These are phyloP conservation scores for Entomobrya multifasciata DNA, from an alignment of 2,888 invertebrate species.

Conservation along the genomic window DNA sequence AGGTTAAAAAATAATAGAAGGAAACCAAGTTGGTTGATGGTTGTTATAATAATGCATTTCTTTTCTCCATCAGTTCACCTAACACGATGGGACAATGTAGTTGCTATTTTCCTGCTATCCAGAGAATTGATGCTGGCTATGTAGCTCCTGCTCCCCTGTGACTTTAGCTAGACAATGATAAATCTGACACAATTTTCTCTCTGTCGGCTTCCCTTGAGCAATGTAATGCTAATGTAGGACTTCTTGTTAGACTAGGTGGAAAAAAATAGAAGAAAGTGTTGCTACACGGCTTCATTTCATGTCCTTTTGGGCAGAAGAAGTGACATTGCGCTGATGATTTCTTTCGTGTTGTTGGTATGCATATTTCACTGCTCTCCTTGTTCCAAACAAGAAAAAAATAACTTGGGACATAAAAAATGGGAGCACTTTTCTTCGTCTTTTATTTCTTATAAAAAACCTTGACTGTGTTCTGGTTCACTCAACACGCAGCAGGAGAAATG, in stretches of 20 bases:
- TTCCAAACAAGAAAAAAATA: not conserved
- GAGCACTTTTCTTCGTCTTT: slow-evolving; percentile 42
- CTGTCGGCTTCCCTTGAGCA: slow-evolving; percentile 72
- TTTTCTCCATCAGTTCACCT: not conserved
- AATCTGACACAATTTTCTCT: slow-evolving; percentile 78
- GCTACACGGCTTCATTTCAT: slow-evolving; percentile 39
- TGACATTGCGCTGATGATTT: slow-evolving; percentile 59
- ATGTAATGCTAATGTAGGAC: slow-evolving; percentile 60
- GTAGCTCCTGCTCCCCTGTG: slow-evolving; percentile 72
- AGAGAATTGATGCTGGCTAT: slow-evolving; percentile 48
- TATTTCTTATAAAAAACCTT: slow-evolving; percentile 17
- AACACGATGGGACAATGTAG: not conserved
- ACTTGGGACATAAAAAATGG: slow-evolving; percentile 25
- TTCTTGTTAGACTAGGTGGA: slow-evolving; percentile 29
- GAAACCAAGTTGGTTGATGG: not conserved
- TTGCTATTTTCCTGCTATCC: slow-evolving; percentile 40
- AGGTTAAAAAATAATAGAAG: slow-evolving; percentile 36
- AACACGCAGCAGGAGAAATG: slow-evolving; percentile 51
- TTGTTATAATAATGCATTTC: too few relatives aligned
- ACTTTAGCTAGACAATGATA: slow-evolving; percentile 78
- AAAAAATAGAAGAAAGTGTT: slow-evolving; percentile 17
- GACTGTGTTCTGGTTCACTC: slow-evolving; percentile 48
- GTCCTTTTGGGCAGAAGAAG: not conserved
- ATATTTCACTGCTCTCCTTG: slow-evolving; percentile 6
- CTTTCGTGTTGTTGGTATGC: slow-evolving; percentile 29